Conservation (phyloP, 2,113 vertebrate genomes). For the Siniperca chuatsi region DNA sequence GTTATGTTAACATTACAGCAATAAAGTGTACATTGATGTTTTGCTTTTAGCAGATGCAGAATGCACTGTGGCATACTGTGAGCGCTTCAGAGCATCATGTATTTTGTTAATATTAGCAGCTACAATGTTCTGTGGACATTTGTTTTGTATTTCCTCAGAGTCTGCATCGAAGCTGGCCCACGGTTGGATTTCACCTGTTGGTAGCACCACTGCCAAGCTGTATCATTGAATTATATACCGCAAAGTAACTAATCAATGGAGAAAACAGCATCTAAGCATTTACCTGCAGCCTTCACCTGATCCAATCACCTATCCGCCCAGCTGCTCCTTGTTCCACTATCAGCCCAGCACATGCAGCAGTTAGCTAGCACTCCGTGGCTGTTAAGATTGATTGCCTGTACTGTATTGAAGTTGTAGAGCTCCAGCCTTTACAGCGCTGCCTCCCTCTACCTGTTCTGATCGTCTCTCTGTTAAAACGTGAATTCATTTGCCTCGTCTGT, state of each 20-base stretch:
- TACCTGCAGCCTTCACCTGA: background rate
- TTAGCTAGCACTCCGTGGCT: background rate
- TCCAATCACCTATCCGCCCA: background rate
- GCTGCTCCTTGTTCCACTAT: background rate
- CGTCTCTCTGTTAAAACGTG: background rate
- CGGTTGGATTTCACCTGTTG: background rate
- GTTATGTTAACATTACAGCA: background rate
- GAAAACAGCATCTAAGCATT: too few relatives aligned
- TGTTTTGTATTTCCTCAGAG: background rate
- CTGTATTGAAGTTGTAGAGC: too few relatives aligned
- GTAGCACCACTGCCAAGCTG: too few relatives aligned
- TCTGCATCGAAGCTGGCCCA: background rate
- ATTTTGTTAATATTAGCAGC: background rate
- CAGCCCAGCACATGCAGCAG: background rate
- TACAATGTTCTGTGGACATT: background rate
- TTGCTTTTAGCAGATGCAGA: background rate
- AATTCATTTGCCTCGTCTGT: background rate
- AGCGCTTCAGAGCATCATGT: background rate
- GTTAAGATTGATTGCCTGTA: background rate
- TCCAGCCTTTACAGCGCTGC: background rate
- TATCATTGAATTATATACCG: too few relatives aligned
- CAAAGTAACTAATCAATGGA: too few relatives aligned
- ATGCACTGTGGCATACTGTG: too few relatives aligned
- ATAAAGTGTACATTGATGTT: background rate
- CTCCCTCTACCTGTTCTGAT: background rate